Conservation (phyloP, 2,113 vertebrate genomes). For the Ardeotis arabs region DNA sequence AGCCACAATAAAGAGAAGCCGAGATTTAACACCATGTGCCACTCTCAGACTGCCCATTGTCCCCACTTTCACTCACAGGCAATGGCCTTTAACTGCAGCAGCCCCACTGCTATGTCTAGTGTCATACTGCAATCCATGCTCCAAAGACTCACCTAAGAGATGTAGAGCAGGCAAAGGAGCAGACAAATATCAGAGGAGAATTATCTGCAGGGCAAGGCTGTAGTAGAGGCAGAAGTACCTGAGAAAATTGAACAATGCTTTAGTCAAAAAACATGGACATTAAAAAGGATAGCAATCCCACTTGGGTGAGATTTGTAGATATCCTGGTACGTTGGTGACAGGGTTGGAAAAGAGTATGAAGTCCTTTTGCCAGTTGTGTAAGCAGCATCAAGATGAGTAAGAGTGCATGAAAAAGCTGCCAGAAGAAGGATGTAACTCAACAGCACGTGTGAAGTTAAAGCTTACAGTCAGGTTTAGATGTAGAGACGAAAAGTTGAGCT, state of each 20-base stretch:
- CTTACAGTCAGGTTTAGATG: background rate
- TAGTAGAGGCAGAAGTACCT: background rate
- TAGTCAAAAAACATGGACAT: background rate
- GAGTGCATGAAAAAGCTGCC: background rate
- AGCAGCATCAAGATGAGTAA: background rate
- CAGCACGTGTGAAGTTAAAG: background rate
- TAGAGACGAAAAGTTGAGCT: background rate
- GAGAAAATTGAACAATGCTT: background rate
- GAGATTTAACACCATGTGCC: fast-evolving
- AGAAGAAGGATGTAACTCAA: background rate
- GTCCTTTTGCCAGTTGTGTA: background rate
- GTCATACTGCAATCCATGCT: background rate
- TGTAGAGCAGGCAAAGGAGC: background rate
- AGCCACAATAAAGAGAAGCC: fast-evolving
- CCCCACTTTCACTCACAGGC: too few species aligned
- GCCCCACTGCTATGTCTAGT: too few species aligned
- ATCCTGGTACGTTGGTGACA: fast-evolving
- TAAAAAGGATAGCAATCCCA: background rate
- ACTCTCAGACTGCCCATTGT: background rate
- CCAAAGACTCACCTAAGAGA: background rate
- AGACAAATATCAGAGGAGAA: background rate
- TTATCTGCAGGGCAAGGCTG: background rate
- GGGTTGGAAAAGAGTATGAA: background rate
- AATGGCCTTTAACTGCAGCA: background rate
- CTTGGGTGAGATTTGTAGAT: background rate